Base-by-base conservation (phyloP, 2,113 vertebrate species). In the Oenanthe oenanthe region DNA sequence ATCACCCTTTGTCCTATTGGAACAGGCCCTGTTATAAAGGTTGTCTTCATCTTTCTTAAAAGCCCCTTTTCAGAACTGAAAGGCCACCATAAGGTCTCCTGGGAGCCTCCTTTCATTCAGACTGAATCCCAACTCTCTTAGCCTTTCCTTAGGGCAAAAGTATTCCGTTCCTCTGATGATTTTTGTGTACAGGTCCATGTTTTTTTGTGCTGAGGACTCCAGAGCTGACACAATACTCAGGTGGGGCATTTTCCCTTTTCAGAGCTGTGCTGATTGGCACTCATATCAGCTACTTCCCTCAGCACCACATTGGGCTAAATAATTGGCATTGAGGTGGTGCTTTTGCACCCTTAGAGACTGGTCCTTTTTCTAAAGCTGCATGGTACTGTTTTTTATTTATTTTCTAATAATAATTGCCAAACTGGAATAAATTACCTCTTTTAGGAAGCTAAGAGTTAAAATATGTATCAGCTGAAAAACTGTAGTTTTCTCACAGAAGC, bases 381-480 rank as follows among this genome's bases (percentile, higher is more conserved):
- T 57, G 6, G 29, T 53, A 9, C 6, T 47, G 57, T 45, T 45
- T 19, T 10, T 10, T 10, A 21, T 48, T 50, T 76, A 42, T 65
- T 73, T 45, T 28, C 22, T 29, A 36, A 13, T 50, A 61, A 54
- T 38, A 72, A 47, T 54, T 83, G 50, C 17, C 31, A 81, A 63
- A 21, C 26, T 85, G 32, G 10, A 78, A 78, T 78, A 62, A 74
- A 85, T 65, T 78, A 31, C n/a, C 16, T 79, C 4, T 14, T 73
- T 76, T 57, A 43, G 36, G 10, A 76, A 72, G 13, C 26, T 92
- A 40, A 54, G 29, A 62, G 21, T 77, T 92, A 71, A 79, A 82
- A 79, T 63, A 70, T 40, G 20, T 45, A 87, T 25, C 85, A 80
- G 66, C 43, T 92, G 76, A 88, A 84, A 36, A 92, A 79, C 56